Base-by-base conservation (phyloP, 2,797 vertebrate genomes). In the Thripadectes ignobilis region DNA sequence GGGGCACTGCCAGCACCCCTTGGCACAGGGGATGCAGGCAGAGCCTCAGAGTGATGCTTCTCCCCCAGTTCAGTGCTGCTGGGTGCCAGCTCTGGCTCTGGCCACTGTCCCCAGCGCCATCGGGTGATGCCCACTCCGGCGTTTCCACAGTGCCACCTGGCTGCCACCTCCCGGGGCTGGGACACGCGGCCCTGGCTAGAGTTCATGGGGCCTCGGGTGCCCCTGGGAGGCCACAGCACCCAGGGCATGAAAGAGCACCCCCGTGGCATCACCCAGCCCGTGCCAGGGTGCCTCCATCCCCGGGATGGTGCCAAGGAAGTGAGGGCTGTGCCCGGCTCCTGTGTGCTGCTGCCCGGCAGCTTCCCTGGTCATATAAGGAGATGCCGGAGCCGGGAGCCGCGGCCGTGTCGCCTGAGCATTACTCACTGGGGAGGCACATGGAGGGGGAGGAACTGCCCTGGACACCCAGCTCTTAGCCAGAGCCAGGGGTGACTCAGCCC, bases 81-180 rank as follows among this genome's bases (percentile, higher is more conserved):
- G 2, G 38, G 3, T 58, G 72, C 58, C 67, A 27, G 24, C 72
- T 7, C 27, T 41, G 80, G 4, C 54, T 58, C 14, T 57, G 38
- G 21, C 79, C 12, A 2, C 63, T 48, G 19, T 80, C 34, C 49
- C 18, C 66, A 20, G 43, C 10, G 2, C 75, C 76, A 17, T 85
- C 65, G 19, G 6, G 63, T 57, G 75, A 2, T 11, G 34, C 89
- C 76, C 19, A 1, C 55, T 96, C 30, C 10, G 3, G 69, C 32
- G 92, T 91, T 97, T 97, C 93, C 39, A 58, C 85, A 93, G 95
- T 96, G 96, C 98, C 97, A 97, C 89, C 97, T 98, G 93, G 96
- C 89, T 97, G 96, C 72, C 68, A 14, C 57, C 92, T 76, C 79
- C 54, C 5, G 0, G 45, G 61, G 43, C 43, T 45, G 81, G 54